phyloP scores from a whole-genome alignment of 1,140 invertebrate genomes.

The Teleogryllus occipitalis region DNA sequence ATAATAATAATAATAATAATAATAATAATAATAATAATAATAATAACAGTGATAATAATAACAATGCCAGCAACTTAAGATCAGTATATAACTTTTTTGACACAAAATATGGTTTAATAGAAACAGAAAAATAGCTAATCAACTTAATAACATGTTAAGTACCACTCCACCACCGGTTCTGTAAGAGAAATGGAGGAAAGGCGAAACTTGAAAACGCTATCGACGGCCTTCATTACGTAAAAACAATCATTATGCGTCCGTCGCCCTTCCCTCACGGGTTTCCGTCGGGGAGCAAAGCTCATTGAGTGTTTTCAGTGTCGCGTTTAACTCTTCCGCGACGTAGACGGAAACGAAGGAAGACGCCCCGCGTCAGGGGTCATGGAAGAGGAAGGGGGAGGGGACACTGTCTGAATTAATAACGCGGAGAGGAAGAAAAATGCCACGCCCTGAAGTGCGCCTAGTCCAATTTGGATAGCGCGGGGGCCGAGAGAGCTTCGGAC shows the following conservation, averaged over 20 bases:
- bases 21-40: too few species aligned
- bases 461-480: background rate
- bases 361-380: background rate
- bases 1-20: too few species aligned
- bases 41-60: too few species aligned
- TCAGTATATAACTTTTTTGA: too few species aligned
- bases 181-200: background rate
- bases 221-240: too few species aligned
- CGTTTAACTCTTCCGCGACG: background rate
- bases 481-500: background rate
- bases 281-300: background rate
- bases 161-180: background rate
- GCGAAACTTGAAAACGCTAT: too few species aligned
- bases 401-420: background rate
- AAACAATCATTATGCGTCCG: too few species aligned
- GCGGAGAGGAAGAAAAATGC: background rate
- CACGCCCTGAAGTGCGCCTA: background rate
- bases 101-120: too few species aligned
- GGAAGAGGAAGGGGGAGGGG: background rate
- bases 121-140: too few species aligned
- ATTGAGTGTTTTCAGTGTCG: background rate
- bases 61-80: too few species aligned
- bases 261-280: too few species aligned
- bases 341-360: background rate
- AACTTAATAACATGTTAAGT: too few species aligned